A percentile compares a stretch with the other conserved stretches of the same genome.
Conservation (phyloP, 2,888 invertebrate species). For the Agriopis marginaria region DNA sequence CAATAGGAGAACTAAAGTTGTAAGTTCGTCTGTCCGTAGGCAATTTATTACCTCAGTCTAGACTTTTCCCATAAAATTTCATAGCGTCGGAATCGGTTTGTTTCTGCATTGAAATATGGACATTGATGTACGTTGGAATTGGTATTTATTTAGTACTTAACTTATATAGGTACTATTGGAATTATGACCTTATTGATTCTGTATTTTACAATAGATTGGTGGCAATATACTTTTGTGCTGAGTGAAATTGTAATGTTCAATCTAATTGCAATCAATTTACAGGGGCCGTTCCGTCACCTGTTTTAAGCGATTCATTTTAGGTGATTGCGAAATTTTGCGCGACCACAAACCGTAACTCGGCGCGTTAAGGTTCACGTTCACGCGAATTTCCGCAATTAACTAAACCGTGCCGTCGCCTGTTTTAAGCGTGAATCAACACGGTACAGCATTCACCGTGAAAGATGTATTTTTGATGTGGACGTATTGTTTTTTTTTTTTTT, state of each 20-base stretch:
- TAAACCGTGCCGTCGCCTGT: too few relatives aligned
- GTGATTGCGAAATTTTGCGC: too few relatives aligned
- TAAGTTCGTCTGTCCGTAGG: constrained; percentile 31
- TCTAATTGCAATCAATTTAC: neutral
- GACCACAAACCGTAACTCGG: too few relatives aligned
- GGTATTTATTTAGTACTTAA: constrained; percentile 18
- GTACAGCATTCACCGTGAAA: too few relatives aligned
- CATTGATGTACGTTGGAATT: constrained; percentile 26
- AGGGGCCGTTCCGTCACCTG: too few relatives aligned
- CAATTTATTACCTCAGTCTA: constrained; percentile 53
- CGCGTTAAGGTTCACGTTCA: too few relatives aligned
- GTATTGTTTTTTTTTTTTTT: too few relatives aligned
- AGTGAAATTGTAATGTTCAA: neutral
- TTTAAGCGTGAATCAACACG: too few relatives aligned
- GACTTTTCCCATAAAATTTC: constrained; percentile 55
- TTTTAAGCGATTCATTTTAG: too few relatives aligned
- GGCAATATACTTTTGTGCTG: neutral
- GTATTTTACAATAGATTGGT: neutral
- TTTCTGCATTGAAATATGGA: constrained; percentile 40
- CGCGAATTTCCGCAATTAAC: too few relatives aligned
- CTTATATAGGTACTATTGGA: neutral
- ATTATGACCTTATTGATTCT: neutral
- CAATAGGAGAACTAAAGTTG: constrained; percentile 18
- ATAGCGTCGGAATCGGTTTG: constrained; percentile 44
- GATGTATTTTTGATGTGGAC: too few relatives aligned